Evolutionary conservation across 2,888 invertebrate species (phyloP).

Genomic region (Brenthis ino): DNA sequence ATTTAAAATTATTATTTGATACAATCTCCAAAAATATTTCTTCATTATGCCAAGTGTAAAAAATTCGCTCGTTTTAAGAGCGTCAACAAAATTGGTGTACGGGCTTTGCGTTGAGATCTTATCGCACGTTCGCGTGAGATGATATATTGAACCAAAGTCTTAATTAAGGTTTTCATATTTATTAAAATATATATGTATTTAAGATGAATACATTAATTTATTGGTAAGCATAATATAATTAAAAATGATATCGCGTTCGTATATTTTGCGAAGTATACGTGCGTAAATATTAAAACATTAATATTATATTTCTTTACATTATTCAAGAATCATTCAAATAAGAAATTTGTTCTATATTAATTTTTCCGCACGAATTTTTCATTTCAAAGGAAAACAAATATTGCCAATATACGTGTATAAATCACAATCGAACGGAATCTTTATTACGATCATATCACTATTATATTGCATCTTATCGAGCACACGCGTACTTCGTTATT

Average conservation of each 20-base stretch:
- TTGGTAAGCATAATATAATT: too few relatives aligned
- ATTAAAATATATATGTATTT: too few relatives aligned
- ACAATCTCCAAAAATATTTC: background rate
- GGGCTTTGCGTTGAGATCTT: slow-evolving; percentile 10
- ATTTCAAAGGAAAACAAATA: slow-evolving; percentile 16
- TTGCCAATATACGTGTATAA: slow-evolving; percentile 17
- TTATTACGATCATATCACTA: slow-evolving; percentile 24
- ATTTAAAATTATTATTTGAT: slow-evolving; percentile 20
- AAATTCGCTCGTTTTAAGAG: background rate
- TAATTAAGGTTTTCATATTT: background rate
- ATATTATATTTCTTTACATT: background rate
- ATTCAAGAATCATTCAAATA: background rate
- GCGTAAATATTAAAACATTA: background rate
- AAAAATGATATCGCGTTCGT: too few relatives aligned
- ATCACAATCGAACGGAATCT: slow-evolving; percentile 21
- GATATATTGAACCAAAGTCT: slow-evolving; percentile 1
- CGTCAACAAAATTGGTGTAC: slow-evolving; percentile 12
- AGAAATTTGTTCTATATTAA: slow-evolving; percentile 10
- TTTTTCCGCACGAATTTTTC: slow-evolving; percentile 12
- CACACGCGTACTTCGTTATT: slow-evolving; percentile 21
- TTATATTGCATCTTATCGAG: slow-evolving; percentile 21
- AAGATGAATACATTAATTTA: too few relatives aligned
- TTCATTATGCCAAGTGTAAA: slow-evolving; percentile 1
- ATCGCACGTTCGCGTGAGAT: slow-evolving; percentile 6
- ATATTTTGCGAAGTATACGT: background rate